A percentile compares a stretch with the other conserved stretches of the same genome.
These are phyloP conservation scores for Nyctibius bracteatus DNA, from an alignment of 2,113 vertebrate genomes.

Conservation along the genomic window DNA sequence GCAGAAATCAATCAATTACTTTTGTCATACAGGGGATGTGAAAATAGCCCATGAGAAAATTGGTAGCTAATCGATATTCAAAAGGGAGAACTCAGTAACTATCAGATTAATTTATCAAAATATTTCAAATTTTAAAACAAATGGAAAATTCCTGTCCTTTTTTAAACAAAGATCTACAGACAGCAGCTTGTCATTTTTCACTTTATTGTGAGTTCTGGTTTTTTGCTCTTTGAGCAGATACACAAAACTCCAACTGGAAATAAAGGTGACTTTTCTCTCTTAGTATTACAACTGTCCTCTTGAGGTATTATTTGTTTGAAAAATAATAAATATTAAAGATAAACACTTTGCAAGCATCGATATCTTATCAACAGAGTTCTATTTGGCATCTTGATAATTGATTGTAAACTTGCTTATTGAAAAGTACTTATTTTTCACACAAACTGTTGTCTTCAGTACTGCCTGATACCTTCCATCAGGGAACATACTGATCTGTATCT, in stretches of 20 bases:
- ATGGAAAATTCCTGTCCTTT: background rate
- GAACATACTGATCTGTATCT: background rate
- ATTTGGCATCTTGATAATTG: background rate
- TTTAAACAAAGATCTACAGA: background rate
- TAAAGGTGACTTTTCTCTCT: background rate
- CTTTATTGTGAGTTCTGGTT: background rate
- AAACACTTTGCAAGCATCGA: background rate
- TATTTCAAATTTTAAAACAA: background rate
- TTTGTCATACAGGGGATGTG: background rate
- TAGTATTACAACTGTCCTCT: background rate
- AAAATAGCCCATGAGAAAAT: background rate
- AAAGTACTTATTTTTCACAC: background rate
- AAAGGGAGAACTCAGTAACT: background rate
- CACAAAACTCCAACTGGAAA: background rate
- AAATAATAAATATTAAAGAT: background rate
- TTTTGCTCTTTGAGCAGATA: background rate
- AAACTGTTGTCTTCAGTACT: background rate
- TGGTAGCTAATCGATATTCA: background rate
- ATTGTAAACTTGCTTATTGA: background rate
- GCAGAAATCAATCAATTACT: background rate
- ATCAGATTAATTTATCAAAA: background rate
- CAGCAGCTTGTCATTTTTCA: background rate
- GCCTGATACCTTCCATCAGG: too few species aligned
- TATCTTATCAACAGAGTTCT: background rate
- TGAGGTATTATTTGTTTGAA: background rate